A percentile compares a stretch with the other conserved stretches of the same genome.
phyloP scores from a whole-genome alignment of 2,888 invertebrate genomes.

The Lagria hirta region DNA sequence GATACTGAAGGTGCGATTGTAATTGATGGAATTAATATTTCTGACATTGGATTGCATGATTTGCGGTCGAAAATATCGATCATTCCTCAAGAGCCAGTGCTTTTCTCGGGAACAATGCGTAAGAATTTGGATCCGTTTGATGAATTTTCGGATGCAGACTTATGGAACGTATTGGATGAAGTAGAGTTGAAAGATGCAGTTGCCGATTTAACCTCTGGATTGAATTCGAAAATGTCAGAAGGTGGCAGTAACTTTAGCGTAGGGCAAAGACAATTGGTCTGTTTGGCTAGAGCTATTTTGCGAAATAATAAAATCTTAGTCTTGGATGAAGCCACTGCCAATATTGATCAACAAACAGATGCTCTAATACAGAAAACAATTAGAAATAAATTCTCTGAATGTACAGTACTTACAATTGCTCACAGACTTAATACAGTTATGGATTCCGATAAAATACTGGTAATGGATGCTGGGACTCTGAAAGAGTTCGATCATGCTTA shows the following conservation, averaged over 20 bases:
- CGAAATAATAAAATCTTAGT: conserved; percentile 52
- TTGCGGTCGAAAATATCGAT: conserved; percentile 59
- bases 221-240: conserved; percentile 58
- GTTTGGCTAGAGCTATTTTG: conserved; percentile 65
- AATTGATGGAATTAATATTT: conserved; percentile 63
- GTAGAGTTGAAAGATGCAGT: conserved; percentile 70
- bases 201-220: conserved; percentile 56
- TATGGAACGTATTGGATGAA: conserved; percentile 84
- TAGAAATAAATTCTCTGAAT: conserved; percentile 69
- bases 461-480: conserved; percentile 76
- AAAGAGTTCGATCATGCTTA: conserved; percentile 79
- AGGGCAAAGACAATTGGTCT: conserved; percentile 68
- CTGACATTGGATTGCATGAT: conserved; percentile 57
- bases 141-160: conserved; percentile 66
- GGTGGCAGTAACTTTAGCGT: conserved; percentile 58
- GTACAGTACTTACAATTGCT: conserved; percentile 82
- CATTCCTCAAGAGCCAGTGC: conserved; percentile 63
- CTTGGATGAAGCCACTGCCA: conserved; percentile 75
- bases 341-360: conserved; percentile 78
- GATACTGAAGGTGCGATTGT: conserved; percentile 60
- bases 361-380: conserved; percentile 76
- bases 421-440: conserved; percentile 83
- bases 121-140: conserved; percentile 90
- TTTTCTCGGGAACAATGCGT: conserved; percentile 82
- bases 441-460: conserved; percentile 80